Conservation (phyloP, 2,797 vertebrate genomes). For the Sebastes kiyomatsui region DNA sequence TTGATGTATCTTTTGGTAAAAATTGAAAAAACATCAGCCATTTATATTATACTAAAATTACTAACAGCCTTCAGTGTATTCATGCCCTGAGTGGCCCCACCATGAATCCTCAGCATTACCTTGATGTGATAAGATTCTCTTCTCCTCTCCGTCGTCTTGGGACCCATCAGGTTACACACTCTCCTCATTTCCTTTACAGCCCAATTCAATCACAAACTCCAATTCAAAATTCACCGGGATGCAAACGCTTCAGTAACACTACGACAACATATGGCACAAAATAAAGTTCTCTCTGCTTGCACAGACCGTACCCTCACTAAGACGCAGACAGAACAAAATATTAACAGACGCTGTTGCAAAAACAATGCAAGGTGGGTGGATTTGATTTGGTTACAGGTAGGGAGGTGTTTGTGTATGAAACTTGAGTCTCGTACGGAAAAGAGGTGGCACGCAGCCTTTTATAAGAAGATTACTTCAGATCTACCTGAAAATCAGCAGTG, state of each 20-base stretch:
- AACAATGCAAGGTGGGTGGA: slow-evolving; percentile 22
- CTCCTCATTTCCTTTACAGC: background rate
- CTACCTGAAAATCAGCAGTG: background rate
- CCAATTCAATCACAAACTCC: background rate
- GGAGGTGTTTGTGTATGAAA: slow-evolving; percentile 32
- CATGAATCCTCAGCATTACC: slow-evolving; percentile 6
- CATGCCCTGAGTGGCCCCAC: background rate
- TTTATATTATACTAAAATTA: background rate
- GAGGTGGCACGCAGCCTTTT: background rate
- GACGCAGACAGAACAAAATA: slow-evolving; percentile 9
- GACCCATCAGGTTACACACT: slow-evolving; percentile 1
- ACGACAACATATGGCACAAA: background rate
- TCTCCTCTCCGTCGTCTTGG: background rate
- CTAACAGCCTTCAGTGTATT: background rate
- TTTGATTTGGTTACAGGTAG: slow-evolving; percentile 49
- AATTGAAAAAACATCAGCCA: background rate
- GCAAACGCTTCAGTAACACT: background rate
- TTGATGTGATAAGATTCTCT: background rate
- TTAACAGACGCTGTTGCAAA: slow-evolving; percentile 12
- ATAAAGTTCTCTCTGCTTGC: background rate
- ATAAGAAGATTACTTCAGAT: background rate
- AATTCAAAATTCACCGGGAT: background rate
- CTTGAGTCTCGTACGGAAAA: slow-evolving; percentile 9
- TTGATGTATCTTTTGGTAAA: background rate
- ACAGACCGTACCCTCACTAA: background rate